Evolutionary conservation across 2,797 vertebrate genomes (phyloP), one percentile per base, ranked within the genome.

Genomic region (Manis javanica): DNA sequence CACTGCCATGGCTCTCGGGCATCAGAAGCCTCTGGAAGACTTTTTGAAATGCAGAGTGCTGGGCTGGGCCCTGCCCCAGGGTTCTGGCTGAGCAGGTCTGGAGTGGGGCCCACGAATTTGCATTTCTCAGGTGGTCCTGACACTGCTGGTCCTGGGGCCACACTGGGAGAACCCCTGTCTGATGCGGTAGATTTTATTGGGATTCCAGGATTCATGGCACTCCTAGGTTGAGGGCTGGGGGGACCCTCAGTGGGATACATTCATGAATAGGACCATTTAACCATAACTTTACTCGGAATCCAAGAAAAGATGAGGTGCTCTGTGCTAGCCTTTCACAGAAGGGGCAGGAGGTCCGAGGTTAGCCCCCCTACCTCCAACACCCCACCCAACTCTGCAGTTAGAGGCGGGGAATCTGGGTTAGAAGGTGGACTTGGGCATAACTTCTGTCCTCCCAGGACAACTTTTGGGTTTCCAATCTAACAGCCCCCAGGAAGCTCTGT

Each of bases 1-100:
- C 16, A 19, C 5, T 26, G 39, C 26, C 1, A 0, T 49, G 34
- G 26, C 68, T 88, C 64, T 57, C 6, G 5, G 0, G 21, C 0
- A 18, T 23, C 57, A 39, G 26, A 69, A 77, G 31, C 34, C 37
- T 34, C 16, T 23, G 4, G 37, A 53, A 24, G 29, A 34, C n/a
- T 55, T 71, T 57, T 12, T 4, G 59, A 85, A 79, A 57, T 29
- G 23, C 12, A 53, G 34, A 3, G 3, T 26, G 6, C 46, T 31
- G 31, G 61, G 4, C 31, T 37, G 19, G 63, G 5, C 24, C 24
- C 23, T 49, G 46, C 1, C 7, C 26, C 14, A 15, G 37, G 55
- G 39, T 63, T 64, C 42, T 64, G 55, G 34, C 49, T 39, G 16
- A 2, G 16, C 16, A 26, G 29, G 18, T 53, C 55, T 34, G 8